These are phyloP conservation scores for Helicolenus hilgendorfi DNA, from an alignment of 2,797 vertebrate genomes.

Conservation along the genomic window DNA sequence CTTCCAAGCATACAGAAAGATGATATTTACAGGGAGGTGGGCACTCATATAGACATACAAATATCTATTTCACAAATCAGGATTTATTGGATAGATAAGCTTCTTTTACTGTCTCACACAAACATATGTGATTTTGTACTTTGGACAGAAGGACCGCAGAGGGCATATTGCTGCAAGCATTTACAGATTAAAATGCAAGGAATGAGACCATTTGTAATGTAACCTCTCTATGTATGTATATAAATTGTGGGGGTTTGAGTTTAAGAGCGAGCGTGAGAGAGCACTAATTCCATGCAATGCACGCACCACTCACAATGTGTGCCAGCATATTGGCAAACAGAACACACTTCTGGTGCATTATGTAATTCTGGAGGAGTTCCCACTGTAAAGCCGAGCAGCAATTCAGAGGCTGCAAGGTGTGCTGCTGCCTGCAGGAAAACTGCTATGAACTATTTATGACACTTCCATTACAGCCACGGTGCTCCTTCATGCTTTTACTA, in stretches of 20 bases:
- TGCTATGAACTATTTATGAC: conserved; percentile 85
- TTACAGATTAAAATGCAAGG: not conserved
- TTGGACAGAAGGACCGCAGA: not conserved
- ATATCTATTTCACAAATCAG: conserved; percentile 17
- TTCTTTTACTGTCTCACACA: not conserved
- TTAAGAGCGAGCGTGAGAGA: not conserved
- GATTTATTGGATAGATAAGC: not conserved
- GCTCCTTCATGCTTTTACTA: conserved; percentile 43
- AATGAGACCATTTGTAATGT: not conserved
- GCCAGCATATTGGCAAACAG: conserved; percentile 61
- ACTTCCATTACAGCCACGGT: conserved; percentile 80
- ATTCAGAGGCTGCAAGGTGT: conserved; percentile 69
- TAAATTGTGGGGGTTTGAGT: not conserved
- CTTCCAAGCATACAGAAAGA: not conserved
- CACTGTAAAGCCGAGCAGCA: conserved; percentile 63
- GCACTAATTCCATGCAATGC: conserved; percentile 10
- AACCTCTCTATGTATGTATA: not conserved
- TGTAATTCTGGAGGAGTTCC: conserved; percentile 75
- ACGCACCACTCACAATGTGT: conserved; percentile 36
- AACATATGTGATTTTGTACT: not conserved
- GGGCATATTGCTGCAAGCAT: not conserved
- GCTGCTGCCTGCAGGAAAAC: conserved; percentile 72
- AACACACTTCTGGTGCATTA: conserved; percentile 65
- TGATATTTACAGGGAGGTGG: conserved; percentile 18
- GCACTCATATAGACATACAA: not conserved